A percentile compares a stretch with the other conserved stretches of the same genome.
phyloP scores from a whole-genome alignment of 2,113 vertebrate species.

The Corythornis vintsioides region DNA sequence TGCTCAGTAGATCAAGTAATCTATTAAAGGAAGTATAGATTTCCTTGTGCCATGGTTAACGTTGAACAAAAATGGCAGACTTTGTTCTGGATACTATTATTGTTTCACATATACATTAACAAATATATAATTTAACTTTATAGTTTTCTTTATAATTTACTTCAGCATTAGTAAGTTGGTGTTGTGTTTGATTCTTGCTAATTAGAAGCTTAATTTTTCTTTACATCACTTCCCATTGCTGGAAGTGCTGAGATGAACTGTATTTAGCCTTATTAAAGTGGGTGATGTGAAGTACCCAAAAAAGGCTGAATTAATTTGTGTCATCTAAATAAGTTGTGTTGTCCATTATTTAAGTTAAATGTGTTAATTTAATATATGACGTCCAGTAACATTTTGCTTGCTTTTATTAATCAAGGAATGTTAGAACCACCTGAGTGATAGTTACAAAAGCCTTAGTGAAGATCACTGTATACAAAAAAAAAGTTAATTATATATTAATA shows the following conservation, averaged over 20 bases:
- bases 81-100: not conserved
- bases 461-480: not conserved
- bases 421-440: not conserved
- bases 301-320: not conserved
- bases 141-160: not conserved
- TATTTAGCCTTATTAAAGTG: constrained; percentile 4
- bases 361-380: not conserved
- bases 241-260: constrained; percentile 6
- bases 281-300: not conserved
- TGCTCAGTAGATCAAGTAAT: not conserved
- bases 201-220: not conserved
- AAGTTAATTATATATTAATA: not conserved
- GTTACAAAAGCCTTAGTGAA: not conserved
- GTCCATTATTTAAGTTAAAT: not conserved
- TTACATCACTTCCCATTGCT: not conserved
- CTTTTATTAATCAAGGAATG: not conserved
- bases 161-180: not conserved
- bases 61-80: not conserved
- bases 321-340: not conserved
- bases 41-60: not conserved
- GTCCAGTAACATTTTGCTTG: not conserved
- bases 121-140: not conserved
- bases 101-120: not conserved
- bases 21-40: not conserved
- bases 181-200: not conserved